These are phyloP conservation scores for Archilochus colubris DNA, from an alignment of 2,113 vertebrate species.

Conservation along the genomic window DNA sequence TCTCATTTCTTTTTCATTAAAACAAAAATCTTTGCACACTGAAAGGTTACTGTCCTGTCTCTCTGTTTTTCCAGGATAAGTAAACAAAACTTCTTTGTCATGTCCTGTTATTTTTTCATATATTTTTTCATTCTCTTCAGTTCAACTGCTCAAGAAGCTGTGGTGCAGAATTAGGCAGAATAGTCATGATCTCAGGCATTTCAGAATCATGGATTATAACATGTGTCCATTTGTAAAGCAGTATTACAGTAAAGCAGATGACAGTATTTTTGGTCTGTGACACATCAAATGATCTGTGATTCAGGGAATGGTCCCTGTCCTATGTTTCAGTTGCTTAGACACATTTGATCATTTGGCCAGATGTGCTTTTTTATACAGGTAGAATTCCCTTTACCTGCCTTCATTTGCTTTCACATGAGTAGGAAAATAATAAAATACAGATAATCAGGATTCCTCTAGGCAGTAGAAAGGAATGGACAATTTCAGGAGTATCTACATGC, in stretches of 20 bases:
- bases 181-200: not conserved
- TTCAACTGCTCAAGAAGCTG: not conserved
- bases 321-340: not conserved
- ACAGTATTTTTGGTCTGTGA: not conserved
- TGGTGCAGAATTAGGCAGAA: not conserved
- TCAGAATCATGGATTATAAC: not conserved
- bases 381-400: not conserved
- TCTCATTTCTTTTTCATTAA: not conserved
- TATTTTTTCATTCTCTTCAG: not conserved
- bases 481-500: not conserved
- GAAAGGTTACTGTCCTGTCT: not conserved
- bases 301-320: not conserved
- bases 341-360: not conserved
- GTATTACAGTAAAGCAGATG: not conserved
- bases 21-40: not conserved
- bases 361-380: not conserved
- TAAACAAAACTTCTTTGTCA: not conserved
- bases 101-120: too few relatives aligned
- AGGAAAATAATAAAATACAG: not conserved
- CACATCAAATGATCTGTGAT: not conserved
- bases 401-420: not conserved
- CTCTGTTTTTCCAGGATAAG: not conserved
- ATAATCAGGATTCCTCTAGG: not conserved
- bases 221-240: not conserved
- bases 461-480: not conserved